Evolutionary conservation across 2,113 vertebrate species (phyloP), one percentile per base, ranked within the genome.

Genomic region (Notarius lentiginosus): DNA sequence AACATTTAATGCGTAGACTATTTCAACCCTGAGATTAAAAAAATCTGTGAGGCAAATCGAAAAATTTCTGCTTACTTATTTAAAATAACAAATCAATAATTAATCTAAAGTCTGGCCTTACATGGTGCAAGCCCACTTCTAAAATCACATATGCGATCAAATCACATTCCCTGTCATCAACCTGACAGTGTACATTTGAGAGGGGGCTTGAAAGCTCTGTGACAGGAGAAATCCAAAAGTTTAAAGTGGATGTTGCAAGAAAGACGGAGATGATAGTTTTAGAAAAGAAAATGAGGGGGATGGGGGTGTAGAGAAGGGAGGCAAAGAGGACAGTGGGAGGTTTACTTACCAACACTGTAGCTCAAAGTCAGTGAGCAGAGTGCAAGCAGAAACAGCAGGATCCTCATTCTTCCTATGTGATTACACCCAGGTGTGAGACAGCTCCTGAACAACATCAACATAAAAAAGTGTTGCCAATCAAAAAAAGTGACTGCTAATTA

Each of bases 11-110:
- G 63, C n/a, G 47, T 55, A 58, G 77, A 89, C 88, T 85, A 75
- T 75, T 53, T 51, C 20, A 53, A 14, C 55, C 55, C 11, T 41
- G 7, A 53, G 20, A 8, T 79, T 12, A 60, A 60, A 86, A 84
- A 66, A 60, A 53, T 41, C 77, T 76, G 63, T 85, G 41, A 76
- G 85, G 65, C 70, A 87, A 90, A 91, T 86, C 30, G 22, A 75
- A 87, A 85, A n/a, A 65, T 68, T 88, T 90, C 85, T 30, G 51
- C 89, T 68, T 58, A 82, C 63, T 88, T 85, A 90, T 63, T 79
- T 88, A 89, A 86, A 89, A 91, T 88, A 91, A 91, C 90, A 91
- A 2, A 91, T 91, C 20, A 87, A 89, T 91, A 88, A 90, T 90
- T 90, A 82, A 91, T 85, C 41, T 82, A 17, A 55, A 76, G 70